phyloP scores from a whole-genome alignment of 2,888 invertebrate genomes.

The Isotomurus palustris region DNA sequence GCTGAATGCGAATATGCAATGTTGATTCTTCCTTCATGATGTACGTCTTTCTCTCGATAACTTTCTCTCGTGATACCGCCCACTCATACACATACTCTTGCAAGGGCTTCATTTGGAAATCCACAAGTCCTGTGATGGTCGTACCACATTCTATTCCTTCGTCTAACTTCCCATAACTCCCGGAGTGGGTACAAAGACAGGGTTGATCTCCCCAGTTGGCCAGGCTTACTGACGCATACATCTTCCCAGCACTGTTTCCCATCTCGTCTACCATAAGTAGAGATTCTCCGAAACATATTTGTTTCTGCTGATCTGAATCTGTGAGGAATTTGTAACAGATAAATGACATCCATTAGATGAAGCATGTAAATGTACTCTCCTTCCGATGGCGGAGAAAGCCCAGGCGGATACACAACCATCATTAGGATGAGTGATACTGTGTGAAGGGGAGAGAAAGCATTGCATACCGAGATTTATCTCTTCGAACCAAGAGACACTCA shows the following conservation, averaged over 20 bases:
- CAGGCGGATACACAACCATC: too few species aligned
- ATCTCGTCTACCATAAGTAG: slow-evolving; percentile 37
- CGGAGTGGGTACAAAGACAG: slow-evolving; percentile 36
- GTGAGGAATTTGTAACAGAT: neutral
- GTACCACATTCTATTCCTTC: slow-evolving; percentile 34
- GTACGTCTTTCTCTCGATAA: slow-evolving; percentile 36
- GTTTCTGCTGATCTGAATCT: slow-evolving; percentile 12
- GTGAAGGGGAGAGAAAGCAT: neutral
- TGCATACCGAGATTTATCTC: slow-evolving; percentile 4
- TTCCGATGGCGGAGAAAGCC: too few species aligned
- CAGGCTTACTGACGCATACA: slow-evolving; percentile 22
- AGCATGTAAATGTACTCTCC: too few species aligned
- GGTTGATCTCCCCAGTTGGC: slow-evolving; percentile 30
- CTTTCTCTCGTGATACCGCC: slow-evolving; percentile 24
- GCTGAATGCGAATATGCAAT: slow-evolving; percentile 21
- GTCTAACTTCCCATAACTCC: slow-evolving; percentile 31
- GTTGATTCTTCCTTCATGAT: slow-evolving; percentile 27
- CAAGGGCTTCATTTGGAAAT: slow-evolving; percentile 23
- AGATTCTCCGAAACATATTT: slow-evolving; percentile 37
- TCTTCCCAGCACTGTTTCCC: slow-evolving; percentile 36
- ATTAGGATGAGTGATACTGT: neutral
- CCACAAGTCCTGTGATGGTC: slow-evolving; percentile 33
- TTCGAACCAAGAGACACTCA: slow-evolving; percentile 7
- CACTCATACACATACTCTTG: slow-evolving; percentile 44
- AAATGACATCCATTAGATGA: neutral